These are phyloP conservation scores for Brachionus calyciflorus DNA, from an alignment of 1,140 invertebrate genomes.

Conservation along the genomic window DNA sequence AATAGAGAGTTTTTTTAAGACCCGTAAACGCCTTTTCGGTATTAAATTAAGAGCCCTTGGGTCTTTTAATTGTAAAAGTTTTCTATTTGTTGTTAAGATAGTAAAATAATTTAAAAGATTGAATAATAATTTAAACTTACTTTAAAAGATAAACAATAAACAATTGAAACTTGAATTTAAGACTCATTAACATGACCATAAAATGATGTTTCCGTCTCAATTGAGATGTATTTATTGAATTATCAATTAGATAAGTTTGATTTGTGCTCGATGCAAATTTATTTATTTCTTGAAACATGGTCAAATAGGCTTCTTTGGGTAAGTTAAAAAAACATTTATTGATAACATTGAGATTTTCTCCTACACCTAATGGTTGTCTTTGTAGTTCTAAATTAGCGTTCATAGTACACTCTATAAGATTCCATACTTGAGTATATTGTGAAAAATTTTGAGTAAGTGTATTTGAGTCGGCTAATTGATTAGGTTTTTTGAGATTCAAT, in stretches of 20 bases:
- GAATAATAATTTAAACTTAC: neutral
- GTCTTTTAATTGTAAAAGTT: too few relatives aligned
- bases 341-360: too few relatives aligned
- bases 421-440: slow-evolving; percentile 45
- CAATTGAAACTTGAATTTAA: slow-evolving; percentile 43
- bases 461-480: slow-evolving; percentile 38
- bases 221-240: slow-evolving; percentile 35
- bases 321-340: slow-evolving; percentile 2
- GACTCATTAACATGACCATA: slow-evolving; percentile 46
- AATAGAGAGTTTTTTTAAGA: too few relatives aligned
- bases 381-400: slow-evolving; percentile 25
- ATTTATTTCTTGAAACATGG: slow-evolving; percentile 45
- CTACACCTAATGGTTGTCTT: neutral
- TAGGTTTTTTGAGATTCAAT: slow-evolving; percentile 20
- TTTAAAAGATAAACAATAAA: slow-evolving; percentile 41
- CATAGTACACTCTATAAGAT: slow-evolving; percentile 36
- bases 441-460: slow-evolving; percentile 36
- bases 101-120: neutral
- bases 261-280: slow-evolving; percentile 24
- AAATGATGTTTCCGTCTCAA: slow-evolving; percentile 42
- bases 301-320: slow-evolving; percentile 44
- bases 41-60: too few relatives aligned
- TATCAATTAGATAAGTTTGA: slow-evolving; percentile 46
- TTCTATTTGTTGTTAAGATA: neutral
- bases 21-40: too few relatives aligned